Evolutionary conservation across 2,888 invertebrate species (phyloP), one percentile per base, ranked within the genome.

Genomic region (Hypselothyrea guttata): DNA sequence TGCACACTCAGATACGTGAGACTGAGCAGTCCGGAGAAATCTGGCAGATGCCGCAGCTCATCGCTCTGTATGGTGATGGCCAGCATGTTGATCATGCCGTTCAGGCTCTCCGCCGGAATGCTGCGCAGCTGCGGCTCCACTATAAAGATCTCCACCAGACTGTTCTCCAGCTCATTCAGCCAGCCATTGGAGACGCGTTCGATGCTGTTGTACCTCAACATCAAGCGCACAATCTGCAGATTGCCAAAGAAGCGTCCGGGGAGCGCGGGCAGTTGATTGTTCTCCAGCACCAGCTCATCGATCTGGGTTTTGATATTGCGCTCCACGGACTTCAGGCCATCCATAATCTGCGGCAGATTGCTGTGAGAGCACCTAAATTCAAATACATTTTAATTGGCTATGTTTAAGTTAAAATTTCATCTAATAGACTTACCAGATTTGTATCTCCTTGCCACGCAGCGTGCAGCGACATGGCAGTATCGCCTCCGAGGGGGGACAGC

Each of bases 221-320:
- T 96, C 31, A 97, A 88, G 27, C 97, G 92, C 30, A 94, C 91
- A 18, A 96, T 94, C 88, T 94, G 93, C 45, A 96, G 90, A 68
- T 94, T 93, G 56, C 94, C 93, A 86, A 96, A 96, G 54, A 95
- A 92, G 71, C 94, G 93, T 4, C 96, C 96, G 0, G 96, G 96
- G n/a, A 97, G 85, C 0, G 96, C 94, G 7, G 96, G 96, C 41
- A 97, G 90, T 83, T 95, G 94, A 88, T 96, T 97, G 85, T 96
- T 96, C 90, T 97, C 97, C 73, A 97, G 91, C 68, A 97, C 96
- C 48, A 97, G 88, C 88, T 97, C 96, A 88, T 96, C 97, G 75
- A 97, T 93, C 4, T 95, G 94, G 47, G 92, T 92, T 62, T 91
- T 92, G 46, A 95, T 90, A 60, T 92, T 92, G 45, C 93, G 92